Base-by-base conservation (phyloP, 1,140 invertebrate genomes). In the Latrodectus geometricus region DNA sequence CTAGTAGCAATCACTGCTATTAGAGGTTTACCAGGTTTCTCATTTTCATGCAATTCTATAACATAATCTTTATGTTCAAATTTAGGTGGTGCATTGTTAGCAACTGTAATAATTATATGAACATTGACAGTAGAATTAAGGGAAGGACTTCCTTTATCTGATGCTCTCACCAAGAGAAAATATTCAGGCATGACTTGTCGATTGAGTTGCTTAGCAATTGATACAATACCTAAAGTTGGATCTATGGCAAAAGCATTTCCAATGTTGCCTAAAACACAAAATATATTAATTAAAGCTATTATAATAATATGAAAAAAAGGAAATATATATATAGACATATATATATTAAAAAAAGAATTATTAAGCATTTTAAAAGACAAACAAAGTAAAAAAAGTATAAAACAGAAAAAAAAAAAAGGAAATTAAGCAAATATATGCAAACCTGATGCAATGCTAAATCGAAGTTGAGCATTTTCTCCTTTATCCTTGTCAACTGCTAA, bases 11-110 rank as follows among this genome's bases (percentile, higher is more conserved):
- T 94, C 9, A 97, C 91, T 89, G 95, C 93, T 50, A 94, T 94
- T 9, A 98, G 94, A 90, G 94, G 94, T 12, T 94, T 94, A 8
- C 96, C 96, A 14, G 94, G 90, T 11, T 94, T 93, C 88, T 95
- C 94, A 90, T 97, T 96, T 92, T 99, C 97, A 88, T 94, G 94
- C 12, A 98, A 94, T 91, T 97, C 96, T 0, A 94, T 94, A 66
- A 94, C 93, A 77, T 95, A 93, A 89, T 94, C 93, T 14, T 91
- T 91, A 75, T 93, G 91, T 1, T 92, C 90, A 91, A 96, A 97
- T 91, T 93, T 94, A 4, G 97, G 97, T 21, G 96, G 95, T 78
- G 96, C 95, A 90, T 97, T 96, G 89, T 96, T 96, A 0, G 96
- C 95, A 93, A 97, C 96, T 0, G 96, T 96, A 12, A 98, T 93